Evolutionary conservation across 2,113 vertebrate species (phyloP).

Genomic region (Caracal caracal): DNA sequence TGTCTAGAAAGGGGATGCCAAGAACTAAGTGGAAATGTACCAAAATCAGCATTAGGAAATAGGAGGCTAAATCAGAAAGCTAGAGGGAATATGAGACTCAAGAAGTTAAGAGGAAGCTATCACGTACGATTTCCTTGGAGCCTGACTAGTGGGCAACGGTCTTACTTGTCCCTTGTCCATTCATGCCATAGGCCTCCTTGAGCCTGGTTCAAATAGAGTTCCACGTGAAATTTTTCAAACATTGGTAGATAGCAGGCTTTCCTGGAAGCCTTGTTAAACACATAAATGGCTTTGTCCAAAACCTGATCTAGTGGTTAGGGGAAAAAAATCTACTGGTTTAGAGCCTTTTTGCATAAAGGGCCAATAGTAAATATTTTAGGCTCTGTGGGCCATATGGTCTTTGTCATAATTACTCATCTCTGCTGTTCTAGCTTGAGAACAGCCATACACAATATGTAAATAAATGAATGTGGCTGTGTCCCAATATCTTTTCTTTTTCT

Average conservation of each 20-base stretch:
- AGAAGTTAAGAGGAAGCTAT: not conserved
- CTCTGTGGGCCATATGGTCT: not conserved
- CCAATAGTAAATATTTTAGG: not conserved
- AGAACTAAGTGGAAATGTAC: slow-evolving; percentile 56
- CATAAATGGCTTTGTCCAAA: not conserved
- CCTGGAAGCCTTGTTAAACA: slow-evolving; percentile 6
- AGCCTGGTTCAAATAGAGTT: not conserved
- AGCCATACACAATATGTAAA: not conserved
- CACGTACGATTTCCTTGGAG: not conserved
- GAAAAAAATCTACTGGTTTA: not conserved
- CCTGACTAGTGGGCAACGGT: not conserved
- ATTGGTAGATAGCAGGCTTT: not conserved
- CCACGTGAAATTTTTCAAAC: not conserved
- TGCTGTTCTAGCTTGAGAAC: not conserved
- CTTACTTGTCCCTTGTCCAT: not conserved
- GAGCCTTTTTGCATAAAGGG: not conserved
- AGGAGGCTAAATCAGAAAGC: not conserved
- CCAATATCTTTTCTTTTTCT: not conserved
- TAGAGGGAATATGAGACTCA: not conserved
- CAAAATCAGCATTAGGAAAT: slow-evolving; percentile 41
- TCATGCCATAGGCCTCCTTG: not conserved
- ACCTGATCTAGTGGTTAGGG: not conserved
- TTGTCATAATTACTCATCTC: not conserved
- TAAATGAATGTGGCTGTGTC: not conserved
- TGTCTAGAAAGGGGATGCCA: slow-evolving; percentile 25